Evolutionary conservation across 2,113 vertebrate species (phyloP).

Genomic region (Cichladusa arquata): DNA sequence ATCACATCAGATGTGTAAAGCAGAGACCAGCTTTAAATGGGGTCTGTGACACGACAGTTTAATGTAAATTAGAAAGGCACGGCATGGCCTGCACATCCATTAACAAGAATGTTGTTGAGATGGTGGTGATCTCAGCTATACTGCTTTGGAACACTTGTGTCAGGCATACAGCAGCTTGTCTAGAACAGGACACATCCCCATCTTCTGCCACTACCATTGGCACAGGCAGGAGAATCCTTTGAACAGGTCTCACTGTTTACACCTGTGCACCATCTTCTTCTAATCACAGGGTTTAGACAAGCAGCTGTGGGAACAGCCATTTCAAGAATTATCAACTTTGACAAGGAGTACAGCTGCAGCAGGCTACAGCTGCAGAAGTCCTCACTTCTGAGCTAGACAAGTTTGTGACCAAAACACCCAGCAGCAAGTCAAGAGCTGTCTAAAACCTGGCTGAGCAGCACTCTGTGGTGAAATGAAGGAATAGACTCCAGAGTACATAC

Average conservation of each 20-base stretch:
- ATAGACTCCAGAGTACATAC: neutral
- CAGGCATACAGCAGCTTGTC: neutral
- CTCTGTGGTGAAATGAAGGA: neutral
- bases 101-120: neutral
- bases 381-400: neutral
- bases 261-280: neutral
- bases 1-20: neutral
- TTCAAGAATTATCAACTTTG: neutral
- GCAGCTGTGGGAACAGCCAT: neutral
- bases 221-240: neutral
- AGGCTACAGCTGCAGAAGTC: neutral
- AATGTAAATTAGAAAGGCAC: neutral
- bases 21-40: neutral
- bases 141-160: neutral
- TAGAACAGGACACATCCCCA: neutral
- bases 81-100: neutral
- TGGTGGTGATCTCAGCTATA: neutral
- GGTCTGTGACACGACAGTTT: neutral
- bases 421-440: neutral
- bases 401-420: neutral
- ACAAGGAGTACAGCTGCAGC: neutral
- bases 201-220: neutral
- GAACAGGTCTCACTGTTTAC: neutral
- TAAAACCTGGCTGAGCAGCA: neutral
- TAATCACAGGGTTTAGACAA: neutral